Evolutionary conservation across 2,888 invertebrate genomes (phyloP), one percentile per base, ranked within the genome.

Genomic region (Lacanobia oleracea): DNA sequence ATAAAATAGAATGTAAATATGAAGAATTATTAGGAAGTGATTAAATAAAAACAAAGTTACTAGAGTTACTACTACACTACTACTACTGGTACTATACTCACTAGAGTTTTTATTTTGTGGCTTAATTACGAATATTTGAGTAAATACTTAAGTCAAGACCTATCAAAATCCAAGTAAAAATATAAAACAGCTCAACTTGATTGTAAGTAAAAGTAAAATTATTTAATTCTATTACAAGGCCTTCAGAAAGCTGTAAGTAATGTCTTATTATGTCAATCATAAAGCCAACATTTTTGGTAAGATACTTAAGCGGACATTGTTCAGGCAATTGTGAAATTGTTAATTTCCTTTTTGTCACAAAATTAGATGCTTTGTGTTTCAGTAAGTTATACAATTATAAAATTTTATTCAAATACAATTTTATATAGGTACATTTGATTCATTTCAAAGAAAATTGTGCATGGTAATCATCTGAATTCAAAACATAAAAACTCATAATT

Each of bases 231-330:
- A 23, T 62, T 12, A 68, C n/a, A 56, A 57, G 14, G 23, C 6
- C 10, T 77, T 50, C n/a, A 60, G 23, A 40, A 66, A 70, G 48
- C 61, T 60, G 54, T 57, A 27, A 53, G 51, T 54, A 61, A 67
- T 57, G 64, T 53, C 5, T 37, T 51, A 61, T 56, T 16, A 63
- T 64, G 63, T 73, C 73, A 81, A 71, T 81, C 67, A 72, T 53
- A 33, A 63, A 18, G 60, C 45, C 61, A 64, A 63, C 57, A 53
- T 60, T 71, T 71, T 51, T 45, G 33, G 53, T 9, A 12, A 27
- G 18, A 16, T 53, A 50, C 27, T 81, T 67, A 0, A 43, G 7
- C 12, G 1, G 21, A 23, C 12, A 10, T 53, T 53, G 1, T 33
- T 51, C 0, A n/a, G 14, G n/a, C 9, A 75, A 54, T 50, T 54